Evolutionary conservation across 2,113 vertebrate genomes (phyloP).

Genomic region (Sphaerodactylus townsendi): DNA sequence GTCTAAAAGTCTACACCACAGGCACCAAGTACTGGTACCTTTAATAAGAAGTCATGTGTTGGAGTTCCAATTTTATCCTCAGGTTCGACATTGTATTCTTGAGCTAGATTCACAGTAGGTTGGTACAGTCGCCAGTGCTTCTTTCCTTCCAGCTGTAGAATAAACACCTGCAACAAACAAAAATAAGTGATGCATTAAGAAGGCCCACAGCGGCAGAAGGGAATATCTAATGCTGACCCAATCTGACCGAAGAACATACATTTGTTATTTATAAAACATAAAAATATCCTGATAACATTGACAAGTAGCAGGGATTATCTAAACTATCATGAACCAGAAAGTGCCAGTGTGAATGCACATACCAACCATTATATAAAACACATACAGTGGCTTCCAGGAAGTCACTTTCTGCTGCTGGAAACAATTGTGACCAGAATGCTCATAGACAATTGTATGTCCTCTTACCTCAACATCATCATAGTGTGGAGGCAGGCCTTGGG

Average conservation of each 20-base stretch:
- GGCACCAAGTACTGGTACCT: conserved; percentile 69
- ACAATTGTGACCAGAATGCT: rapidly evolving
- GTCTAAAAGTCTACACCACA: background rate
- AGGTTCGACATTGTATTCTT: conserved; percentile 82
- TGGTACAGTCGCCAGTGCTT: conserved; percentile 89
- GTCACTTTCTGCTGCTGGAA: background rate
- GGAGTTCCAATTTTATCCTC: conserved; percentile 83
- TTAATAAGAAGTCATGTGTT: conserved; percentile 83
- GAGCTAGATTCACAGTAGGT: conserved; percentile 83
- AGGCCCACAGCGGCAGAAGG: background rate
- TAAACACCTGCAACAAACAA: conserved; percentile 80
- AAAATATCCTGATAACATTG: background rate
- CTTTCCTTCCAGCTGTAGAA: conserved; percentile 90
- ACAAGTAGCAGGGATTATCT: background rate
- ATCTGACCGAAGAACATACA: background rate
- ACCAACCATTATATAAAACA: background rate
- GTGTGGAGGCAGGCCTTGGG: conserved; percentile 91
- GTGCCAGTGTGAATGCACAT: background rate
- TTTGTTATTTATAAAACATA: background rate
- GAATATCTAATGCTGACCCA: background rate
- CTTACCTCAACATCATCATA: conserved; percentile 94
- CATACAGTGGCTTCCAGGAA: background rate
- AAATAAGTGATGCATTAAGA: background rate
- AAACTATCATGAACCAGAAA: background rate
- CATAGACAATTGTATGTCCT: background rate